Percentiles rank a stretch among this genome's conserved stretches.
Evolutionary conservation across 2,888 invertebrate genomes (phyloP).

Genomic region (Drosophila mercatorum): DNA sequence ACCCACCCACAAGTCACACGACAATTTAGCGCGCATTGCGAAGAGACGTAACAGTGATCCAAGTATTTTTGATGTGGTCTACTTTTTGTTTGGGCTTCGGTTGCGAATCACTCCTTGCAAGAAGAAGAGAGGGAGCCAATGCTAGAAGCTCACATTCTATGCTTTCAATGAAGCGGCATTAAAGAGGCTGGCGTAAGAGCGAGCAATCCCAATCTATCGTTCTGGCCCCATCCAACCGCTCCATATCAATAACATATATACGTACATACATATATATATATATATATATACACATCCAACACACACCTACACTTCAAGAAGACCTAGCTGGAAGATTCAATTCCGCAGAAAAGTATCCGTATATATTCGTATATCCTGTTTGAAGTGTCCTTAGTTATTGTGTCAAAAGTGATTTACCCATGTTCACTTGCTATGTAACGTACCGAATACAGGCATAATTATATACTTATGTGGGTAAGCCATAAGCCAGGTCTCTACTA

Average conservation of each 20-base stretch:
- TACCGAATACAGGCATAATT: slow-evolving; percentile 27
- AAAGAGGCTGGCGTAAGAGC: slow-evolving; percentile 37
- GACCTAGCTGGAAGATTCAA: neutral
- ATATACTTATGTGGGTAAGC: slow-evolving; percentile 53
- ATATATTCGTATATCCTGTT: neutral
- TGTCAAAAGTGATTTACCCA: slow-evolving; percentile 30
- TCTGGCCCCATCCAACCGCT: slow-evolving; percentile 16
- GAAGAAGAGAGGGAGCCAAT: slow-evolving; percentile 47
- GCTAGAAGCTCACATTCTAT: slow-evolving; percentile 23
- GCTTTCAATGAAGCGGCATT: slow-evolving; percentile 41
- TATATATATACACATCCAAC: neutral
- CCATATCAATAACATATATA: neutral
- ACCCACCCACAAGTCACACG: neutral
- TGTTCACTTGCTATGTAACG: slow-evolving; percentile 48
- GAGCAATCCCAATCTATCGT: slow-evolving; percentile 36
- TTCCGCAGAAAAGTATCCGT: neutral
- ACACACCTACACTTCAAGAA: neutral
- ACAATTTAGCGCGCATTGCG: neutral
- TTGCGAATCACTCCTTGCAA: slow-evolving; percentile 51
- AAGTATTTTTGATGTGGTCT: slow-evolving; percentile 57
- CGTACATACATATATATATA: neutral
- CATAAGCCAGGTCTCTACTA: neutral
- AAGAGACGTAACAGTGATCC: neutral
- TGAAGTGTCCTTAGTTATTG: slow-evolving; percentile 16
- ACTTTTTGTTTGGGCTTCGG: slow-evolving; percentile 44